Base-by-base conservation (phyloP, 2,888 invertebrate genomes). In the Syritta pipiens region DNA sequence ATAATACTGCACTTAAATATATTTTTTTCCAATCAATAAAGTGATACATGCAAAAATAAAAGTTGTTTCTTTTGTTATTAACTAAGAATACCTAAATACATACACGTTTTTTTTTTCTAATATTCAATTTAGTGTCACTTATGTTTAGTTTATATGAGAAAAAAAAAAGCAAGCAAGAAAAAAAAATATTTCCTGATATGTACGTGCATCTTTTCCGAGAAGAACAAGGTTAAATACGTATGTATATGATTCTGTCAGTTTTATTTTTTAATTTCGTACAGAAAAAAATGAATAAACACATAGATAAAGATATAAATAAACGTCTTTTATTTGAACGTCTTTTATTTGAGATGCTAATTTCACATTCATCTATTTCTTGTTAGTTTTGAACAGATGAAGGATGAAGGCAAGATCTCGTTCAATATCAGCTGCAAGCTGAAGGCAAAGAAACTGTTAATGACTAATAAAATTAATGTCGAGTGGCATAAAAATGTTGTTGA, bases 261-360 rank as follows among this genome's bases (percentile, higher is more conserved):
- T 63, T 26, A 24, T 69, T 75, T 75, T 75, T 68, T 75, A 68
- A 75, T 75, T 75, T 75, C 68, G 68, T 75, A 75, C 75, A 68
- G 4, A 44, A 20, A 44, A 46, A 46, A 46, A 12, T 35, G 48
- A 68, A 75, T 75, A 69, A 75, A 75, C 68, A 75, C 67, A 75
- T 75, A 75, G 68, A 65, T 72, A 72, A 72, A 72, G 26, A 63
- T 49, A 68, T 20, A 48, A 35, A 14, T 17, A 4, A n/a, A n/a
- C n/a, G n/a, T n/a, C n/a, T n/a, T n/a, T n/a, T n/a, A n/a, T n/a
- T n/a, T n/a, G n/a, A n/a, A n/a, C n/a, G n/a, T n/a, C n/a, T n/a
- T n/a, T n/a, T n/a, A n/a, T n/a, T n/a, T n/a, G n/a, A n/a, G n/a
- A n/a, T n/a, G n/a, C n/a, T n/a, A n/a, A n/a, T n/a, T n/a, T n/a